Conservation (phyloP, 2,113 vertebrate genomes). For the Cyprinus carpio region DNA sequence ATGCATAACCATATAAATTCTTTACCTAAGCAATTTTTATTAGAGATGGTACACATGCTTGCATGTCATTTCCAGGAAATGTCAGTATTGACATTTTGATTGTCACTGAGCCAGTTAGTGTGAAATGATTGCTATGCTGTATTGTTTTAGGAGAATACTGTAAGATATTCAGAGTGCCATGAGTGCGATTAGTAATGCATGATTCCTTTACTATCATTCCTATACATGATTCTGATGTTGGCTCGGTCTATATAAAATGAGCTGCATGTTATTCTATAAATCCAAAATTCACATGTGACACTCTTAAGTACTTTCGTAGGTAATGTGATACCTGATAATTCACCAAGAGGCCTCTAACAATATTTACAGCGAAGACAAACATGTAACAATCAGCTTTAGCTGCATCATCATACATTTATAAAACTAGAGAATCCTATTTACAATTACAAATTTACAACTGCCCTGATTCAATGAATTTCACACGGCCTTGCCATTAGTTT, state of each 20-base stretch:
- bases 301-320: too few species aligned
- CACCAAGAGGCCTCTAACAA: too few species aligned
- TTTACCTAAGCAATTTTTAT: constrained; percentile 5
- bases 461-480: constrained; percentile 37
- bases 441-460: constrained; percentile 38
- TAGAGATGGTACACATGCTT: constrained; percentile 20
- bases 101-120: constrained; percentile 8
- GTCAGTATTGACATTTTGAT: not conserved
- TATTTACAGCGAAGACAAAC: constrained; percentile 1
- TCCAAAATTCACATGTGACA: too few species aligned
- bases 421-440: constrained; percentile 43
- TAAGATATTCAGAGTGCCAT: not conserved
- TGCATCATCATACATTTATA: constrained; percentile 28
- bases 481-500: constrained; percentile 5
- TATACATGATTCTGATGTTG: not conserved
- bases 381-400: constrained; percentile 21
- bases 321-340: too few species aligned
- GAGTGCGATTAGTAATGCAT: not conserved
- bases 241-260: not conserved
- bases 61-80: constrained; percentile 24
- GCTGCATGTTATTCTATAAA: too few species aligned
- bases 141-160: not conserved
- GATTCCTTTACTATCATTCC: not conserved
- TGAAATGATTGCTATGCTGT: not conserved
- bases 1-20: not conserved